Percentiles rank a stretch among this genome's conserved stretches.
These are phyloP conservation scores for Coryphaenoides rupestris DNA, from an alignment of 2,113 vertebrate species.

Conservation along the genomic window DNA sequence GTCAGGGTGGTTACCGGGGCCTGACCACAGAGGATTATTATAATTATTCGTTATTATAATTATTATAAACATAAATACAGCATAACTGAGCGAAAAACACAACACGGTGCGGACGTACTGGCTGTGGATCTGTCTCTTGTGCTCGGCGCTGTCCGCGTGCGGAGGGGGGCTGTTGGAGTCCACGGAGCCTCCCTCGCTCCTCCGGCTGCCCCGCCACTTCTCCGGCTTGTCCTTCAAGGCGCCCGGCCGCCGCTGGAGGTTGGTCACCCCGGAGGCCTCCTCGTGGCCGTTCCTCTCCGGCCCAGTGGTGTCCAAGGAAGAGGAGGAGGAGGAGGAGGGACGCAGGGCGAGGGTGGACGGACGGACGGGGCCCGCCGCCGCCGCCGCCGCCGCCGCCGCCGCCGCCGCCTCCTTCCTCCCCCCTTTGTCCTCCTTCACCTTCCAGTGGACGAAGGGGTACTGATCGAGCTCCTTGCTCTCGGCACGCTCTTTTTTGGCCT, in stretches of 20 bases:
- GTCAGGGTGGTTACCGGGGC: neutral
- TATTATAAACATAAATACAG: no score
- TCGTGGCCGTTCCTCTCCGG: slow-evolving; percentile 32
- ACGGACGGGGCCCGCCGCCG: slow-evolving; percentile 35
- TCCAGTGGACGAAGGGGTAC: slow-evolving; percentile 70
- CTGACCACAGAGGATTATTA: no score
- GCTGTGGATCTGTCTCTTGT: slow-evolving; percentile 26
- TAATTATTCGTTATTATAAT: no score
- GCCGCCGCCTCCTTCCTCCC: slow-evolving; percentile 59
- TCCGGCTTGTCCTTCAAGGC: slow-evolving; percentile 79
- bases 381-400: slow-evolving; percentile 48
- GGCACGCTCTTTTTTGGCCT: slow-evolving; percentile 42
- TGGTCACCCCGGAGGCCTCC: slow-evolving; percentile 46
- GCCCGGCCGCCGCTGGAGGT: slow-evolving; percentile 74
- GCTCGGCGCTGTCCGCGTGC: slow-evolving; percentile 25
- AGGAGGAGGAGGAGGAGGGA: no score
- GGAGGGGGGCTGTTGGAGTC: no score
- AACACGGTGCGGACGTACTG: slow-evolving; percentile 49
- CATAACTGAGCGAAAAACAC: no score
- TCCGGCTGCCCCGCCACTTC: slow-evolving; percentile 75
- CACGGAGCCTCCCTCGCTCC: slow-evolving; percentile 46
- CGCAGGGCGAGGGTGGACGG: slow-evolving; percentile 44
- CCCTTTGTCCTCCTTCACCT: slow-evolving; percentile 60
- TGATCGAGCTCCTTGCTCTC: slow-evolving; percentile 74
- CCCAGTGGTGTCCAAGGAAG: slow-evolving; percentile 3